phyloP scores from a whole-genome alignment of 2,888 invertebrate species.

The Lordiphosa fenestrarum region DNA sequence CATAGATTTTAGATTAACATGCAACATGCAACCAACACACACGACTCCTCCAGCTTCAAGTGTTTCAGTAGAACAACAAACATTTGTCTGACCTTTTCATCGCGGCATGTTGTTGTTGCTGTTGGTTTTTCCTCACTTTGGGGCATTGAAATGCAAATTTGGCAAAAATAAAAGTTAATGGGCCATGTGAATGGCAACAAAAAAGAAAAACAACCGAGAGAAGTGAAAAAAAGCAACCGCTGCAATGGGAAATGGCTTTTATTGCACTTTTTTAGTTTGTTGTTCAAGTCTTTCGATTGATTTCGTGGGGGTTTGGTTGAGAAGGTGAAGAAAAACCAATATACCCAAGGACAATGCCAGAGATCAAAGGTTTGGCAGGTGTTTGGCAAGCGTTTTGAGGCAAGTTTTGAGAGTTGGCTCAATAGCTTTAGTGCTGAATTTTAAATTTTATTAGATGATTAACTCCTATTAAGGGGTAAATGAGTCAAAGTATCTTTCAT shows the following conservation, averaged over 20 bases:
- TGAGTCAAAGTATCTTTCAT: too few relatives aligned
- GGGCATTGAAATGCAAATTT: constrained; percentile 75
- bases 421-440: too few relatives aligned
- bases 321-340: constrained; percentile 6
- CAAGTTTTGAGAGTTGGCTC: not conserved
- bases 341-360: constrained; percentile 60
- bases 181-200: constrained; percentile 71
- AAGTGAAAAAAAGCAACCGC: constrained; percentile 17
- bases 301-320: constrained; percentile 14
- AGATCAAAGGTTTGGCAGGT: constrained; percentile 46
- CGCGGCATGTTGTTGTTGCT: constrained; percentile 28
- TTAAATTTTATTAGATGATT: too few relatives aligned
- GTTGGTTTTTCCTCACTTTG: constrained; percentile 50
- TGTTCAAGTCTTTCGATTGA: constrained; percentile 55
- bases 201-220: not conserved
- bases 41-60: constrained; percentile 30
- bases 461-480: too few relatives aligned
- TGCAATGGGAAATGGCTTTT: constrained; percentile 66
- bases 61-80: constrained; percentile 65
- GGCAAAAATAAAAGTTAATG: constrained; percentile 74
- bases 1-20: constrained; percentile 58
- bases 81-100: constrained; percentile 73
- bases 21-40: constrained; percentile 64
- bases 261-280: constrained; percentile 52
- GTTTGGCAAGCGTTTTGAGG: constrained; percentile 3